Evolutionary conservation across 1,140 invertebrate species (phyloP).

Genomic region (Notospermus geniculatus): DNA sequence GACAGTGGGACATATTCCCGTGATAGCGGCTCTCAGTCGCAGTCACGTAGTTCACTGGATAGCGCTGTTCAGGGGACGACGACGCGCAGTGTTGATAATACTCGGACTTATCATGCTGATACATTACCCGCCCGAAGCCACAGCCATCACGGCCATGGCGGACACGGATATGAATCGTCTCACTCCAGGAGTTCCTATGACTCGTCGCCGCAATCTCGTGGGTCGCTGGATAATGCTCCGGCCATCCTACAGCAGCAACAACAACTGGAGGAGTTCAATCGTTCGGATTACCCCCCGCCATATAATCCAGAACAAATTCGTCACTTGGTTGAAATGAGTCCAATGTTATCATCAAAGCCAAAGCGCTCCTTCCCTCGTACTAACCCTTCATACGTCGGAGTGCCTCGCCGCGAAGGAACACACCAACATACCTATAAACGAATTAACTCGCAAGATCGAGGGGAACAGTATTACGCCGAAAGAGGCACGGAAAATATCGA

Average conservation of each 20-base stretch:
- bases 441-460: constrained; percentile 35
- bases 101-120: background rate
- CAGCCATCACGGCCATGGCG: too few species aligned
- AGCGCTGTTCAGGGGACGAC: background rate
- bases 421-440: constrained; percentile 36
- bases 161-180: constrained; percentile 4
- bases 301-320: too few species aligned
- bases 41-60: constrained; percentile 4
- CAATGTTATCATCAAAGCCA: constrained; percentile 26
- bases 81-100: constrained; percentile 1
- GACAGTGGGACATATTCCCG: constrained; percentile 8
- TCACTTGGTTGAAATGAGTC: too few species aligned
- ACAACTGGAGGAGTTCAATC: constrained; percentile 1
- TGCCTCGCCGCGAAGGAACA: constrained; percentile 38
- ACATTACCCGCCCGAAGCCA: too few species aligned
- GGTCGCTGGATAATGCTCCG: background rate
- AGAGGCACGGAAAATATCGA: background rate
- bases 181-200: constrained; percentile 9
- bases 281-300: too few species aligned
- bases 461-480: constrained; percentile 24
- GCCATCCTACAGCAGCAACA: background rate
- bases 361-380: constrained; percentile 53
- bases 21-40: constrained; percentile 6
- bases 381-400: constrained; percentile 52
- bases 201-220: constrained; percentile 9